Conservation (phyloP, 2,113 vertebrate genomes). For the Scartelaos histophorus region DNA sequence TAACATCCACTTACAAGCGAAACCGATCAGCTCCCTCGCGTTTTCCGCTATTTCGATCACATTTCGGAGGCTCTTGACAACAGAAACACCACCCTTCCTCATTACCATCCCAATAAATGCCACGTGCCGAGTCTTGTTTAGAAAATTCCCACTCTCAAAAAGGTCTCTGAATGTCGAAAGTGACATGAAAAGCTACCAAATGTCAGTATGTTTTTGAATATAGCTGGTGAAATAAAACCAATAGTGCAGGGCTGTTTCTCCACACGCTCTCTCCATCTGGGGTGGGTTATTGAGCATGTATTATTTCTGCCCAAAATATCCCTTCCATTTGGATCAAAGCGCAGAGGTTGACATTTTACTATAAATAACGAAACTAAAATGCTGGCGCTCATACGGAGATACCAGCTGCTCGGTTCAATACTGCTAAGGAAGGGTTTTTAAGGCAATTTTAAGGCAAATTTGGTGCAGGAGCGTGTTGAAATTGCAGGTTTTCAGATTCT, state of each 20-base stretch:
- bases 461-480: background rate
- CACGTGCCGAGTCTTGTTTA: constrained; percentile 37
- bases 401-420: constrained; percentile 7
- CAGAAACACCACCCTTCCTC: constrained; percentile 15
- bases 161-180: constrained; percentile 60
- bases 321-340: constrained; percentile 48
- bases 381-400: constrained; percentile 1
- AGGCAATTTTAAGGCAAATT: background rate
- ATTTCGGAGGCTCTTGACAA: constrained; percentile 32
- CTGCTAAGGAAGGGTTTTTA: background rate
- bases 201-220: constrained; percentile 39
- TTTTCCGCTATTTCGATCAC: constrained; percentile 27
- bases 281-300: constrained; percentile 9
- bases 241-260: constrained; percentile 9
- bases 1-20: constrained; percentile 3
- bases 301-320: constrained; percentile 56
- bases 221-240: constrained; percentile 10
- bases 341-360: constrained; percentile 37
- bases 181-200: constrained; percentile 63
- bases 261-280: constrained; percentile 11
- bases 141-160: constrained; percentile 45
- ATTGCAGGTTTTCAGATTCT: background rate
- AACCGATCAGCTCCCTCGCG: background rate
- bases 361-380: constrained; percentile 42
- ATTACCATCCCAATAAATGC: constrained; percentile 61